These are phyloP conservation scores for Hyaena hyaena DNA, from an alignment of 2,113 vertebrate species.

Conservation along the genomic window DNA sequence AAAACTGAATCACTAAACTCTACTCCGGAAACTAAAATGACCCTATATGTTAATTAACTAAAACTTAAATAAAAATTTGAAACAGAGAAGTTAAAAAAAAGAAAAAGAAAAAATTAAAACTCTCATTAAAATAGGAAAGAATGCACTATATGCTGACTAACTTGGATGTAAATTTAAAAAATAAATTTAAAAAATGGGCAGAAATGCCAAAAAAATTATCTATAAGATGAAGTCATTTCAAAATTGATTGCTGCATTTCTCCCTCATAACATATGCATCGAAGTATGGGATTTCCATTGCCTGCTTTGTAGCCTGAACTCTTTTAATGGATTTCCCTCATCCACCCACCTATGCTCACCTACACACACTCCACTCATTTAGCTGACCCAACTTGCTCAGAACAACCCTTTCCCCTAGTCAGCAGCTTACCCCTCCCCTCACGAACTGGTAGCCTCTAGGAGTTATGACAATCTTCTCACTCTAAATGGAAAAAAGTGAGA, in stretches of 20 bases:
- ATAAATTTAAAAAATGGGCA: background rate
- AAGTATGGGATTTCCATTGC: background rate
- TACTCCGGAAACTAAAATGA: no score
- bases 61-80: no score
- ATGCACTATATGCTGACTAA: no score
- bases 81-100: background rate
- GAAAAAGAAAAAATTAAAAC: background rate
- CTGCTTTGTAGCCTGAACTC: background rate
- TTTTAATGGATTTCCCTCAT: background rate
- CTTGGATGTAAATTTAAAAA: no score
- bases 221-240: background rate
- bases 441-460: background rate
- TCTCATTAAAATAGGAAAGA: background rate
- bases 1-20: no score
- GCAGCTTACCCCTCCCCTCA: background rate
- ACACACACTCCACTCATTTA: background rate
- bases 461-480: background rate
- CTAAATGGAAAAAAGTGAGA: background rate
- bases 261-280: background rate
- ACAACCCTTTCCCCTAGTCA: background rate
- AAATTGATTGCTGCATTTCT: slow-evolving; percentile 28
- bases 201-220: background rate
- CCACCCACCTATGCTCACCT: background rate
- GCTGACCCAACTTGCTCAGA: background rate
- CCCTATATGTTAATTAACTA: no score